These are phyloP conservation scores for Phaenicophaeus curvirostris DNA, from an alignment of 2,797 vertebrate species.

Conservation along the genomic window DNA sequence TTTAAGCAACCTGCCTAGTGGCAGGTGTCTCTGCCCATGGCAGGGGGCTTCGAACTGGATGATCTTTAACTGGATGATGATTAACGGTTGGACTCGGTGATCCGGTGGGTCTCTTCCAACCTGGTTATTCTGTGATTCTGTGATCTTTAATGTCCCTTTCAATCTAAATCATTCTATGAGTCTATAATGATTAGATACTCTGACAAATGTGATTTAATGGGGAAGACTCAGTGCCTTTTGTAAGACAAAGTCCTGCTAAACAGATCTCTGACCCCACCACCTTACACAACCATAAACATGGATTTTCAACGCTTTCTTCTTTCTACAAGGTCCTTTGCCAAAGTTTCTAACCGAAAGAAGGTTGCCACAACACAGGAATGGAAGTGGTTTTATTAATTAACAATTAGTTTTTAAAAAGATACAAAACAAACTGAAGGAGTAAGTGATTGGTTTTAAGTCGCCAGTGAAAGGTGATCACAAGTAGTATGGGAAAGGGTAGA, in stretches of 20 bases:
- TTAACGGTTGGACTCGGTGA: too few species aligned
- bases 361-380: background rate
- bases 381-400: background rate
- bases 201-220: background rate
- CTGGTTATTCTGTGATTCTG: too few species aligned
- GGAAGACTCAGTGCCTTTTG: background rate
- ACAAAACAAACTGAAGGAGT: background rate
- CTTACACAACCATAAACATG: background rate
- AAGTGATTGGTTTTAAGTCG: rapidly evolving
- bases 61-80: too few species aligned
- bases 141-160: too few species aligned
- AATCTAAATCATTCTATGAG: too few species aligned
- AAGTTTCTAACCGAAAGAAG: background rate
- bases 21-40: too few species aligned
- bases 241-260: background rate
- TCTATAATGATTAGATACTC: background rate
- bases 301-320: background rate
- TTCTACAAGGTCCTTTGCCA: background rate
- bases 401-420: background rate
- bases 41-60: too few species aligned
- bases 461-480: background rate
- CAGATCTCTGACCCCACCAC: background rate
- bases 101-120: too few species aligned
- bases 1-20: too few species aligned
- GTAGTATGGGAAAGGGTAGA: background rate